Evolutionary conservation across 2,113 vertebrate genomes (phyloP), one percentile per base, ranked within the genome.

Genomic region (Plecturocebus donacophilus): DNA sequence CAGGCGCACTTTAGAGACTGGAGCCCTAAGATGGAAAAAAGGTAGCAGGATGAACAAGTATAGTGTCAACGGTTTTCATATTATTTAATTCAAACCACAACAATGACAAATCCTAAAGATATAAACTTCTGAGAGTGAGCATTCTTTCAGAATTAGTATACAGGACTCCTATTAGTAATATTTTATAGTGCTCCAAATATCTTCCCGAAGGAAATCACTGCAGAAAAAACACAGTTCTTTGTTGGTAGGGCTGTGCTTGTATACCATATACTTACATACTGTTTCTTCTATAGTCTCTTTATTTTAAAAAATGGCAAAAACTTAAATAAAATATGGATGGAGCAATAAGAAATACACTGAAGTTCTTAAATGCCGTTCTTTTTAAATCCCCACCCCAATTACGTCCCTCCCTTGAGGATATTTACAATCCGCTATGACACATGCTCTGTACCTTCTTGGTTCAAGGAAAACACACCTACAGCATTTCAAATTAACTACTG

Each of bases 401-500:
- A 94, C 91, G 71, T 96, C 88, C 96, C 96, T 97, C 94, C 98
- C 96, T 94, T 68, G 96, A 96, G 97, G 96, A 96, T 97, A 98
- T 98, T 98, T 97, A 97, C 97, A 97, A 49, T 77, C 79, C 75
- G 84, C 96, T n/a, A 20, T 5, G 84, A 96, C 64, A 83, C 42
- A 10, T 45, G 85, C 95, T 98, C 87, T 77, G 85, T 32, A 95
- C 98, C 97, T 98, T 97, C 98, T 92, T 84, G 88, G 96, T 96
- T 86, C 49, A 87, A 98, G 97, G 97, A 98, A 98, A 98, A 98
- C 98, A 89, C 98, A 93, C 98, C 98, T 98, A 96, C 97, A 98
- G 98, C 96, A 93, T 98, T 97, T 80, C 98, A 97, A 97, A 98
- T 98, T 98, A 98, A 98, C 97, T 90, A 97, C 95, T 98, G 98